Conservation (phyloP, 2,113 vertebrate species). For the Hucho hucho region DNA sequence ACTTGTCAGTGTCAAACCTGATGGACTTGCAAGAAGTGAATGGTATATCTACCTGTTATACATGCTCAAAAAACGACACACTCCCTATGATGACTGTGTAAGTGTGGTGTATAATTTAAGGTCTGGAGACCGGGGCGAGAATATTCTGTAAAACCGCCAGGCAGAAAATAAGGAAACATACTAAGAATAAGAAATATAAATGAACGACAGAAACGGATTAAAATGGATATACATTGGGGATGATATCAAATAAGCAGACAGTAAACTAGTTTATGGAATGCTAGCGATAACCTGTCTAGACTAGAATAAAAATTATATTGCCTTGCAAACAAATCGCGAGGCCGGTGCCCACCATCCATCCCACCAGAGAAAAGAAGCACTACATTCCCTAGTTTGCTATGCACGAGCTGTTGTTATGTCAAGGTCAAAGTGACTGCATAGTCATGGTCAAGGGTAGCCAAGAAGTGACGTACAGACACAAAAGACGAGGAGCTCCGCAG, state of each 20-base stretch:
- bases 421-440: constrained; percentile 81
- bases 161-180: neutral
- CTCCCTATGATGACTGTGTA: constrained; percentile 21
- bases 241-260: neutral
- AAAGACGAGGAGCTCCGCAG: constrained; percentile 3
- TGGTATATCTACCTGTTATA: constrained; percentile 25
- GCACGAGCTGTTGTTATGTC: constrained; percentile 71
- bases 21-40: constrained; percentile 12
- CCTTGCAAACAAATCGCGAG: constrained; percentile 70
- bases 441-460: constrained; percentile 84
- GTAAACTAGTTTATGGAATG: constrained; percentile 65
- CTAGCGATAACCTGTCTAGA: constrained; percentile 68
- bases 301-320: constrained; percentile 75
- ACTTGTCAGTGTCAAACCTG: constrained; percentile 23
- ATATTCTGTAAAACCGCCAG: neutral
- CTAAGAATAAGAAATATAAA: neutral
- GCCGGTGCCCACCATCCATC: neutral
- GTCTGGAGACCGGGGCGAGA: neutral
- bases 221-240: neutral
- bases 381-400: constrained; percentile 33
- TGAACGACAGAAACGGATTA: too few species aligned
- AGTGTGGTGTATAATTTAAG: constrained; percentile 7
- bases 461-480: constrained; percentile 52
- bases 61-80: constrained; percentile 24
- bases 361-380: constrained; percentile 5